Evolutionary conservation across 2,113 vertebrate genomes (phyloP), one percentile per base, ranked within the genome.

Genomic region (Microcebus griseorufus): DNA sequence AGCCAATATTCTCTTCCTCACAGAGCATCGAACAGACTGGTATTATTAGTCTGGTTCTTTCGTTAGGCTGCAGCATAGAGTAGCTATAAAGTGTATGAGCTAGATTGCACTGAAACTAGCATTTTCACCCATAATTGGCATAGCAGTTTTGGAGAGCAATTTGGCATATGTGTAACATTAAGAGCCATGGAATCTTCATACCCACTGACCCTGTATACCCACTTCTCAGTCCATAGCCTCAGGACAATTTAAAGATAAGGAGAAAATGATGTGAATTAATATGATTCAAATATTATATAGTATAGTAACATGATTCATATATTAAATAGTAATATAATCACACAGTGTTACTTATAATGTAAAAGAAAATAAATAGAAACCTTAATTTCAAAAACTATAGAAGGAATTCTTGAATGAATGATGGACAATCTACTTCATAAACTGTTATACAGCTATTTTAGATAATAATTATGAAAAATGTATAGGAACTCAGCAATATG

Each of bases 281-380:
- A 87, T 5, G 18, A 79, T 64, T 84, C 45, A 88, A 69, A 75
- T 75, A 82, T 58, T 67, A 39, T 32, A 14, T 42, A 90, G 12
- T 34, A 11, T 55, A 69, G 27, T n/a, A 55, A 55, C 22, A 55
- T n/a, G 82, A 67, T 17, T 85, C 20, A 48, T 29, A 48, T 65
- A 58, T 70, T 48, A 32, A 14, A 70, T 18, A 90, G 23, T 39
- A 60, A 7, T 39, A 70, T 9, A 27, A 58, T 32, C 73, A 53
- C 32, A 14, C 10, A 51, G 20, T 23, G 6, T 83, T 85, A 11
- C 3, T 88, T 92, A 73, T 18, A 76, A 58, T 58, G 23, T 51
- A 29, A 83, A 96, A 96, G 65, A 86, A 84, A 90, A 79, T 42
- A 39, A 92, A 67, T 11, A 76, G 42, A 86, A 79, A 70, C 39